Percentiles rank a stretch among this genome's conserved stretches.
Evolutionary conservation across 2,888 invertebrate species (phyloP).

Genomic region (Chaetogeoica ovagalla): DNA sequence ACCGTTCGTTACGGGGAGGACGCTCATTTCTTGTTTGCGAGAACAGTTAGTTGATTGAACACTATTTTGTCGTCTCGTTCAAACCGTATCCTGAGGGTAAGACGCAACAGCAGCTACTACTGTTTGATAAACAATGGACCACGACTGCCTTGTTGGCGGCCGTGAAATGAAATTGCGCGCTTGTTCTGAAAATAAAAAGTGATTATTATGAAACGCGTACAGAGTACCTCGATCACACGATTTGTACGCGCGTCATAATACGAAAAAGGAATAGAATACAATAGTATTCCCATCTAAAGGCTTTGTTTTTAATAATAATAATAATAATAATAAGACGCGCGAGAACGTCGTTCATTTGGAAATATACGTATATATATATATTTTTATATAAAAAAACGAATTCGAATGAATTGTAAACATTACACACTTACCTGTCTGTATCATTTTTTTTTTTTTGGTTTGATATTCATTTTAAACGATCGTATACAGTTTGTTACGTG

Average conservation of each 20-base stretch:
- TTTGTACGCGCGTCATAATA: not conserved
- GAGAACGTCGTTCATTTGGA: no score
- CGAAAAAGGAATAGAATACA: not conserved
- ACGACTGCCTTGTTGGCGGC: not conserved
- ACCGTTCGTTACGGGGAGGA: not conserved
- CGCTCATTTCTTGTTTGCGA: conserved; percentile 1
- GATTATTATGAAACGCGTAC: not conserved
- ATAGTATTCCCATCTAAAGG: not conserved
- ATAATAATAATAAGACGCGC: no score
- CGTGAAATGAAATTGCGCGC: not conserved
- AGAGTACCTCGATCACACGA: not conserved
- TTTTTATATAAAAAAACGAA: no score
- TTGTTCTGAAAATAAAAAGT: conserved; percentile 5
- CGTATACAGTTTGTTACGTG: no score
- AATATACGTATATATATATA: no score
- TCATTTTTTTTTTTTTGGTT: no score
- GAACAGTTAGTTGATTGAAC: conserved; percentile 18
- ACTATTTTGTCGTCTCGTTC: not conserved
- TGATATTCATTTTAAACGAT: no score
- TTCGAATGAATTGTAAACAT: no score
- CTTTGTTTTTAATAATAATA: no score
- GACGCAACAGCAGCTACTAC: not conserved
- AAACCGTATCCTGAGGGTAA: conserved; percentile 12
- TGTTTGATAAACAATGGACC: conserved; percentile 7
- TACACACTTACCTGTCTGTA: no score